Evolutionary conservation across 2,888 invertebrate genomes (phyloP).

Genomic region (Lucinisca nassula): DNA sequence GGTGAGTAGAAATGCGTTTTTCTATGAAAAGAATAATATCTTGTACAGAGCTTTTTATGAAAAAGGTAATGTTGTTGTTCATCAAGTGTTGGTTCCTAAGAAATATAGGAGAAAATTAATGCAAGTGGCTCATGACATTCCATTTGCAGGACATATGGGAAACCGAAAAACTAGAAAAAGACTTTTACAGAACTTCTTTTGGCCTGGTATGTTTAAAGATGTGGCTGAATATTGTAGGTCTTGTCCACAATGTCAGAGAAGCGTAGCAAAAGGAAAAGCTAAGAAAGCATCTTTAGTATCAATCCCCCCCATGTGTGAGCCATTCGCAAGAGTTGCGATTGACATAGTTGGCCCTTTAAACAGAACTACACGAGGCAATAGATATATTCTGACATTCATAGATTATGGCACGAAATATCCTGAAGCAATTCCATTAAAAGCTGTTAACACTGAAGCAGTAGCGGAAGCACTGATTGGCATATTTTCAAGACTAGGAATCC

Average conservation of each 20-base stretch:
- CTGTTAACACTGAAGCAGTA: background rate
- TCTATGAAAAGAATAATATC: background rate
- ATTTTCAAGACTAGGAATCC: conserved; percentile 12
- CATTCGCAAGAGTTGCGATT: conserved; percentile 4
- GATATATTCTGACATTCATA: background rate
- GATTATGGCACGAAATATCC: conserved; percentile 18
- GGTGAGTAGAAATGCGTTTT: background rate
- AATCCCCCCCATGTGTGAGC: conserved; percentile 11
- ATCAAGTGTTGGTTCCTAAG: background rate
- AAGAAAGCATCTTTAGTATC: background rate
- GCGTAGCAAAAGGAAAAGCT: background rate
- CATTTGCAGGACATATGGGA: background rate
- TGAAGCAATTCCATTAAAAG: background rate
- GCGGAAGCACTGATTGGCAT: background rate
- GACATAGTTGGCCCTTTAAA: conserved; percentile 1
- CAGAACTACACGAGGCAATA: conserved; percentile 7
- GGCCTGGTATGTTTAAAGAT: conserved; percentile 16
- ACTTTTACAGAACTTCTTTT: background rate
- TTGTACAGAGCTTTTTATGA: background rate
- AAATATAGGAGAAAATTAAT: background rate
- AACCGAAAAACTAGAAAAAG: conserved; percentile 1
- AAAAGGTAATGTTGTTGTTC: background rate
- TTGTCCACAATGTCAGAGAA: conserved; percentile 10
- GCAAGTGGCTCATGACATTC: background rate
- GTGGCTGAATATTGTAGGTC: background rate